Evolutionary conservation across 2,888 invertebrate genomes (phyloP), one percentile per base, ranked within the genome.

Genomic region (Chloromyia formosa): DNA sequence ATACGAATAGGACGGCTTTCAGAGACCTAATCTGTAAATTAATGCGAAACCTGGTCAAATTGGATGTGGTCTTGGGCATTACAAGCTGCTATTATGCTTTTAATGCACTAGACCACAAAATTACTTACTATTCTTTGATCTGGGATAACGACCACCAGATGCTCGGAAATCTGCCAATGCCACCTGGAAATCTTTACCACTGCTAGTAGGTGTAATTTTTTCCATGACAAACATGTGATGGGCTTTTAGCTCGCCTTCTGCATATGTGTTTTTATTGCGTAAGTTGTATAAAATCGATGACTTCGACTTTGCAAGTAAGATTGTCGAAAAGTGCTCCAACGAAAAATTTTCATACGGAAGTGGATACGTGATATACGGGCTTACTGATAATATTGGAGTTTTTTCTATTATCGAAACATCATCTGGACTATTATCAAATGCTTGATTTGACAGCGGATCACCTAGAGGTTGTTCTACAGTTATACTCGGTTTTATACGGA

Each of bases 91-190:
- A n/a, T n/a, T n/a, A n/a, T n/a, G n/a, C n/a, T n/a, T n/a, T n/a
- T n/a, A n/a, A n/a, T n/a, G n/a, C n/a, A n/a, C n/a, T n/a, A n/a
- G n/a, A n/a, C n/a, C n/a, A 49, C 49, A 49, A 3, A 49, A 49
- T 49, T 81, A 83, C 85, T 84, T 79, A 85, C 85, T 81, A 75
- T 80, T 81, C 53, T 81, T 81, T 60, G 82, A 82, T 77, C 84
- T 85, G 5, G 84, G 84, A 75, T 89, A 86, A 4, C 91, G 87
- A 12, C 94, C 92, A 0, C 97, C 97, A 76, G 91, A 89, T 0
- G 98, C 95, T 45, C 98, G 88, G 85, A 93, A 98, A 84, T 94
- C 90, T 0, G 97, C 94, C 10, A 97, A 84, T 74, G 93, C 82
- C 0, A 90, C 89, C 84, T 93, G 92, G 45, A 94, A 87, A 1